These are phyloP conservation scores for Macrotus californicus DNA, from an alignment of 2,113 vertebrate species.

Conservation along the genomic window DNA sequence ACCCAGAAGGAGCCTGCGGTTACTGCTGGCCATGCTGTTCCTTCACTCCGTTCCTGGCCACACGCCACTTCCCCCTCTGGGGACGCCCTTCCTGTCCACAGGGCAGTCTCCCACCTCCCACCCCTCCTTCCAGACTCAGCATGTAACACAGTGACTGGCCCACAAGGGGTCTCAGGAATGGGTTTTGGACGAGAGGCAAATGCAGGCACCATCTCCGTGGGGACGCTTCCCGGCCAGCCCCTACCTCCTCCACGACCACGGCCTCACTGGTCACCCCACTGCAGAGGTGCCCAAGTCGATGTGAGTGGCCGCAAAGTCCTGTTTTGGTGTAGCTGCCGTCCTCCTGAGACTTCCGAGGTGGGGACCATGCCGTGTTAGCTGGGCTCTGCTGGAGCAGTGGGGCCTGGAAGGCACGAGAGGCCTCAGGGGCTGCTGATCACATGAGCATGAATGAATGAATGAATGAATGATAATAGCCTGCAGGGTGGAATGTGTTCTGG, in stretches of 20 bases:
- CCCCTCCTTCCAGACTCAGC: neutral
- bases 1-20: too few species aligned
- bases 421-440: accelerated
- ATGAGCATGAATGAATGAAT: too few species aligned
- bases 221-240: neutral
- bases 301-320: accelerated
- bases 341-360: accelerated
- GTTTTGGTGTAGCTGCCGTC: neutral
- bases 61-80: neutral
- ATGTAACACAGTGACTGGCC: neutral
- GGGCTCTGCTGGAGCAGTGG: neutral
- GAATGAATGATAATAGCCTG: neutral
- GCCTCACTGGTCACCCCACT: neutral
- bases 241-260: accelerated
- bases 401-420: neutral
- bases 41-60: too few species aligned
- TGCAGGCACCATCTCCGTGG: neutral
- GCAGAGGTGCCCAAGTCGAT: neutral
- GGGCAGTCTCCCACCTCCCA: neutral
- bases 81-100: too few species aligned
- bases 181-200: neutral
- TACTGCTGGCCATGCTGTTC: too few species aligned
- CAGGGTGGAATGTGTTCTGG: too few species aligned
- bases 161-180: neutral
- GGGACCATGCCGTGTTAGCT: neutral